Conservation (phyloP, 2,113 vertebrate species). For the Zeus faber region DNA sequence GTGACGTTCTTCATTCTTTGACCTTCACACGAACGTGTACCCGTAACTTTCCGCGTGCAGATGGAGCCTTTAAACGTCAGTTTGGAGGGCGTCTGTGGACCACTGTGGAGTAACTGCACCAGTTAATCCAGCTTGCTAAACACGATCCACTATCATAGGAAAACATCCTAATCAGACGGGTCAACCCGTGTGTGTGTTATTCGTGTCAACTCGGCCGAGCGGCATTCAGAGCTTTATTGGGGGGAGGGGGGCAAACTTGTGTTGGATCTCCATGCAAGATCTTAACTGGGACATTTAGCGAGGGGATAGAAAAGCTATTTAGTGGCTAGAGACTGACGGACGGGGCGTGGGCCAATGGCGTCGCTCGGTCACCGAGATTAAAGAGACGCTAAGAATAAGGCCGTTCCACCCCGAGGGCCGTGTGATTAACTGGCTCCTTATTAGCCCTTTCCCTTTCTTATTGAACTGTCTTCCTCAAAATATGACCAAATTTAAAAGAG, state of each 20-base stretch:
- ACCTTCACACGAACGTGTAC: too few species aligned
- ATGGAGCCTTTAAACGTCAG: too few species aligned
- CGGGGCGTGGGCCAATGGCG: conserved; percentile 23
- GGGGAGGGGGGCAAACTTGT: too few species aligned
- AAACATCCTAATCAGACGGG: too few species aligned
- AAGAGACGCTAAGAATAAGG: conserved; percentile 11
- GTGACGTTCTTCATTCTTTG: too few species aligned
- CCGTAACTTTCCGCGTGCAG: too few species aligned
- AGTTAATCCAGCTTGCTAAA: conserved; percentile 19
- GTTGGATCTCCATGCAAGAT: conserved; percentile 1
- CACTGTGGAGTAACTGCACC: neutral
- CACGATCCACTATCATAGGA: conserved; percentile 1
- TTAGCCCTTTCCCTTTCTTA: conserved; percentile 9
- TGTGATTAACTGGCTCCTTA: conserved; percentile 24
- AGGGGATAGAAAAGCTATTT: conserved; percentile 34
- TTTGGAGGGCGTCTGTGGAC: neutral
- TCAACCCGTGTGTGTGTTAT: conserved; percentile 1
- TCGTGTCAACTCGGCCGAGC: conserved; percentile 10
- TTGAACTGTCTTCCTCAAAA: too few species aligned
- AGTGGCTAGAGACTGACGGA: conserved; percentile 29
- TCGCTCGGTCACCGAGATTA: conserved; percentile 36
- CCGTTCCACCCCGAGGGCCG: conserved; percentile 22
- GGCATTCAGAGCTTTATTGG: too few species aligned
- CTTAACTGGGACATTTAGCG: conserved; percentile 50
- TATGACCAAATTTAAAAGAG: too few species aligned